Evolutionary conservation across 2,888 invertebrate species (phyloP).

Genomic region (Drosophila mimetica): DNA sequence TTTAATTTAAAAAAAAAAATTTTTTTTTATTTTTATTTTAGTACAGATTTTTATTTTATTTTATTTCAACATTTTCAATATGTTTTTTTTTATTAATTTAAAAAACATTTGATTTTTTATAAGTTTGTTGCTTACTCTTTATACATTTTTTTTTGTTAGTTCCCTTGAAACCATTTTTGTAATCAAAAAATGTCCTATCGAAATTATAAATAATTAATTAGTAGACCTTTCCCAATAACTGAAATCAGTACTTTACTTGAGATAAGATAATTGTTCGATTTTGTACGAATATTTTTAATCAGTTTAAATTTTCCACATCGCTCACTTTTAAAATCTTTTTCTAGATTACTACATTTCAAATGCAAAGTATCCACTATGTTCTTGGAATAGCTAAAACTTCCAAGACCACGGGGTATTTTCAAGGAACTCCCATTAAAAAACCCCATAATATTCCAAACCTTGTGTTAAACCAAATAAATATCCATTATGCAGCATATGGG

Average conservation of each 20-base stretch:
- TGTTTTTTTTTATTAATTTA: no score
- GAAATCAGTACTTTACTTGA: background rate
- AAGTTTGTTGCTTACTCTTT: no score
- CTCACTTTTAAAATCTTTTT: background rate
- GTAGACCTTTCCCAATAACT: background rate
- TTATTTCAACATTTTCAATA: no score
- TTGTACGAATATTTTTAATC: background rate
- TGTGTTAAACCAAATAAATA: slow-evolving; percentile 1
- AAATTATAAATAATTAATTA: background rate
- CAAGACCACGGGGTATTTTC: background rate
- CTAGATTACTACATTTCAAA: background rate
- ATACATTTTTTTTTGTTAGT: no score
- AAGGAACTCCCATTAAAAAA: background rate
- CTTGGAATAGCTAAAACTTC: background rate
- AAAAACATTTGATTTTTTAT: no score
- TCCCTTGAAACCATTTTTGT: background rate
- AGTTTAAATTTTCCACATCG: background rate
- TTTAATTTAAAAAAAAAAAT: no score
- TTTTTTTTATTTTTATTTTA: no score
- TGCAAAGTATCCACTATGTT: background rate
- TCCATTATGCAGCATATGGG: background rate
- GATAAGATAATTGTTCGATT: background rate
- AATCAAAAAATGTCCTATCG: background rate
- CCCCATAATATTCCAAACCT: background rate
- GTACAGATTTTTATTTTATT: no score